These are phyloP conservation scores for Aspidiotus rigidus DNA, from an alignment of 2,888 invertebrate genomes.

Conservation along the genomic window DNA sequence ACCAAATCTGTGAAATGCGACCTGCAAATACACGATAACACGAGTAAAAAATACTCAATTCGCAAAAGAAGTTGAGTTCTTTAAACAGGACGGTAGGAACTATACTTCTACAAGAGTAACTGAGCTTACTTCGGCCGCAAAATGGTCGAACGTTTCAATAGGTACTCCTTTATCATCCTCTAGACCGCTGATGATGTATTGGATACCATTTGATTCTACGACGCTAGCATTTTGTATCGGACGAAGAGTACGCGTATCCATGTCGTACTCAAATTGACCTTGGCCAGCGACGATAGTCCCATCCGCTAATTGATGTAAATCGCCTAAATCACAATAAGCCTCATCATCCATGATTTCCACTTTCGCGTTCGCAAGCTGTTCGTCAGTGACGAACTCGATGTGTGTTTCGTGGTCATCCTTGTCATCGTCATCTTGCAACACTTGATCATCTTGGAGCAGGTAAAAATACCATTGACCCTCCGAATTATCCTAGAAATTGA, in stretches of 20 bases:
- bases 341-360: conserved; percentile 2
- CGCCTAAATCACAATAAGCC: conserved; percentile 11
- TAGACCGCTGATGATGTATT: conserved; percentile 17
- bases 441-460: conserved; percentile 22
- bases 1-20: too few species aligned
- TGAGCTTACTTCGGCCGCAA: conserved; percentile 25
- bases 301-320: conserved; percentile 9
- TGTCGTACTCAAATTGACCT: conserved; percentile 5
- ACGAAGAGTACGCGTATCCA: conserved; percentile 19
- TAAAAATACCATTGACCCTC: conserved; percentile 25
- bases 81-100: background rate
- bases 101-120: too few species aligned
- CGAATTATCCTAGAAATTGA: conserved; percentile 1
- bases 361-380: conserved; percentile 5
- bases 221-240: conserved; percentile 25
- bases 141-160: conserved; percentile 7
- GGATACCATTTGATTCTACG: conserved; percentile 19
- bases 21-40: too few species aligned
- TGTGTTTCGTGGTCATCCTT: conserved; percentile 12
- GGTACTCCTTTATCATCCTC: background rate
- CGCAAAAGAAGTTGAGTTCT: background rate
- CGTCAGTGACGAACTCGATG: background rate
- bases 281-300: conserved; percentile 7
- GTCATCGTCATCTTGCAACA: conserved; percentile 5
- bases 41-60: too few species aligned